phyloP scores from a whole-genome alignment of 1,140 invertebrate genomes.

The Trichonephila clavipes region DNA sequence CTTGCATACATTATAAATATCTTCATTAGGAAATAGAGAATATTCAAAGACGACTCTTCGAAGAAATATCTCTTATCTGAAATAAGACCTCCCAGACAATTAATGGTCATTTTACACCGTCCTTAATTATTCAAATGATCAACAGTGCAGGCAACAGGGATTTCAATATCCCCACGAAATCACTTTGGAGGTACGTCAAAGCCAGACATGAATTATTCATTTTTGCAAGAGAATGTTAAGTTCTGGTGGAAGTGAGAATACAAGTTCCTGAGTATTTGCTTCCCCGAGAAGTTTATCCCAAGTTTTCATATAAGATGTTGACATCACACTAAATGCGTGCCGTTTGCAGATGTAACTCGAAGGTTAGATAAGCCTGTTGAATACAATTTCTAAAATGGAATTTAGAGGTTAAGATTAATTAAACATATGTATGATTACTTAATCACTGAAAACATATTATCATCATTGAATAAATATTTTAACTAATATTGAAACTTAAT shows the following conservation, averaged over 20 bases:
- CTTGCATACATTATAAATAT: not conserved
- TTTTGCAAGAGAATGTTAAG: not conserved
- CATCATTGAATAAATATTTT: too few species aligned
- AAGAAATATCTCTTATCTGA: not conserved
- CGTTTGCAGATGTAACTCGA: not conserved
- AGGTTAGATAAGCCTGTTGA: not conserved
- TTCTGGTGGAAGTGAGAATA: not conserved
- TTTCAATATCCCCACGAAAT: not conserved
- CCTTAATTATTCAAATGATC: slow-evolving; percentile 25
- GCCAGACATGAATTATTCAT: not conserved
- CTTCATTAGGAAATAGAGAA: not conserved
- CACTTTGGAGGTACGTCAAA: not conserved
- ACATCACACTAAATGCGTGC: not conserved
- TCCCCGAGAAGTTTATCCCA: not conserved
- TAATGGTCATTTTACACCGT: slow-evolving; percentile 24
- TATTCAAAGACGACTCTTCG: not conserved
- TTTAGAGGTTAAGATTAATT: not conserved
- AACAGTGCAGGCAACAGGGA: not conserved
- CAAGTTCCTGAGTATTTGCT: not conserved
- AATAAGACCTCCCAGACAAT: not conserved
- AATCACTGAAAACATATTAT: too few species aligned
- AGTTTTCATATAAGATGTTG: not conserved
- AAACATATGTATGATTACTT: too few species aligned
- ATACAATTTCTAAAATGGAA: not conserved
- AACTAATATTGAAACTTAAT: too few species aligned